phyloP scores from a whole-genome alignment of 1,140 invertebrate species.

The Stegodyphus dumicola region DNA sequence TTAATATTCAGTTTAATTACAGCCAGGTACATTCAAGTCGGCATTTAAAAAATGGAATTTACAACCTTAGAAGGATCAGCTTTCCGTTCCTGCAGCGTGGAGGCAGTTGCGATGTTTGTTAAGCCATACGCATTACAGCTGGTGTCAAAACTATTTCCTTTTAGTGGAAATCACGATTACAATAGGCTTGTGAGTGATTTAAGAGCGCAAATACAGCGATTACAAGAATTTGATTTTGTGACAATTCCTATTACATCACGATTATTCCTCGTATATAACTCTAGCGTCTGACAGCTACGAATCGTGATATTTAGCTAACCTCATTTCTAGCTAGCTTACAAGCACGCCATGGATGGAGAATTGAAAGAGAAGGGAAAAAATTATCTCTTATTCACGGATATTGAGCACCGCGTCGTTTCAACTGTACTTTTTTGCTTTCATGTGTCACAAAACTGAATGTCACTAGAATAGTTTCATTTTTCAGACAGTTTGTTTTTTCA shows the following conservation, averaged over 20 bases:
- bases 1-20: no score
- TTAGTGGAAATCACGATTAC: slow-evolving; percentile 40
- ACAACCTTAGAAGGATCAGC: neutral
- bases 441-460: neutral
- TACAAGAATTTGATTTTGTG: slow-evolving; percentile 61
- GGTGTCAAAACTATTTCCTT: slow-evolving; percentile 46
- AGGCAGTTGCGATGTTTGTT: slow-evolving; percentile 15
- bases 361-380: slow-evolving; percentile 26
- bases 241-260: slow-evolving; percentile 58
- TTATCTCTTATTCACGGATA: slow-evolving; percentile 47
- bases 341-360: slow-evolving; percentile 15
- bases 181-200: slow-evolving; percentile 48
- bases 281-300: slow-evolving; percentile 39
- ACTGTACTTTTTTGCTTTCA: neutral
- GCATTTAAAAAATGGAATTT: no score
- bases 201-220: slow-evolving; percentile 49
- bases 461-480: slow-evolving; percentile 8
- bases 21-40: no score
- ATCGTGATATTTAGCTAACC: slow-evolving; percentile 45
- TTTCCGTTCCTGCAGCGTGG: neutral
- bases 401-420: slow-evolving; percentile 29
- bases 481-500: neutral
- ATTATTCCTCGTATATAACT: slow-evolving; percentile 57
- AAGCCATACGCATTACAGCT: slow-evolving; percentile 23
- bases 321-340: slow-evolving; percentile 13